These are phyloP conservation scores for Vulpes ferrilata DNA, from an alignment of 2,113 vertebrate genomes.

Conservation along the genomic window DNA sequence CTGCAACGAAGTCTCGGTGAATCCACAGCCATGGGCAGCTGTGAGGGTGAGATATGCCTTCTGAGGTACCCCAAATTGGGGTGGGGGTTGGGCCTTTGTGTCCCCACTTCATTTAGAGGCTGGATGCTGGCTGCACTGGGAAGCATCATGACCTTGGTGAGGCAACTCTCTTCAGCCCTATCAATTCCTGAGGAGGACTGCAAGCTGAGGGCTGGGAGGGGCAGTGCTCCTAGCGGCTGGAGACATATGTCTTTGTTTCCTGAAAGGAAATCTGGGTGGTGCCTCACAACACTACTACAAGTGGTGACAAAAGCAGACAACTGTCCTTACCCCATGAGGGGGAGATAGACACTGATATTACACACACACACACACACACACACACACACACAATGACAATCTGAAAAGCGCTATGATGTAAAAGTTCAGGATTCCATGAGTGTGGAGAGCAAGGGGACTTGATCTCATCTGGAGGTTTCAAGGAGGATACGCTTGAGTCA, in stretches of 20 bases:
- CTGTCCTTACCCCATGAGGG: not conserved
- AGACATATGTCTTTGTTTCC: not conserved
- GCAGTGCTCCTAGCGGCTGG: not conserved
- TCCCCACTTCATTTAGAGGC: not conserved
- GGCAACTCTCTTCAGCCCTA: not conserved
- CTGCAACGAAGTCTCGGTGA: not conserved
- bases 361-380: not conserved
- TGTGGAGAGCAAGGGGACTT: not conserved
- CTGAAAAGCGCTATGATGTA: not conserved
- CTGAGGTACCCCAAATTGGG: not conserved
- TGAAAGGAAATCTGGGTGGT: not conserved
- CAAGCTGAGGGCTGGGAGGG: not conserved
- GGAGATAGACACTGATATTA: not conserved
- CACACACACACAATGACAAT: not conserved
- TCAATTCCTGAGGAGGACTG: not conserved
- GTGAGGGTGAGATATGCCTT: not conserved
- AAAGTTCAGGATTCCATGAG: not conserved
- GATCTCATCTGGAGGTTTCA: not conserved
- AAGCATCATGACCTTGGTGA: not conserved
- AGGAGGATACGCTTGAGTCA: not conserved
- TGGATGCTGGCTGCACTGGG: not conserved
- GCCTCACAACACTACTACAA: not conserved
- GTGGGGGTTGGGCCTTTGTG: not conserved
- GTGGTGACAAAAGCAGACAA: not conserved
- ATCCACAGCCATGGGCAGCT: not conserved